These are phyloP conservation scores for Saturnia pavonia DNA, from an alignment of 2,888 invertebrate species.

Conservation along the genomic window DNA sequence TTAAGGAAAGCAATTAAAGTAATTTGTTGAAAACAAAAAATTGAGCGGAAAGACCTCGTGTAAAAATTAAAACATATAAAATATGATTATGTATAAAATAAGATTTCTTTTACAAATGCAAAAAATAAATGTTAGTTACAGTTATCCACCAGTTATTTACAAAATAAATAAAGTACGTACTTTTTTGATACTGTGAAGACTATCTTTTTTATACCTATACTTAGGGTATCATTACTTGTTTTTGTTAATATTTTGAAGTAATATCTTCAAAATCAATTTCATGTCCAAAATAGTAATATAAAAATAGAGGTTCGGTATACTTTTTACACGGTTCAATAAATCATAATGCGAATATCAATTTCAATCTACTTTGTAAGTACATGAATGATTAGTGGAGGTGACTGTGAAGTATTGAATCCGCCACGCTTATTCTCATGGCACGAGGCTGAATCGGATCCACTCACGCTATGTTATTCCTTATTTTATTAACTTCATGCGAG, in stretches of 20 bases:
- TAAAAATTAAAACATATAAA: background rate
- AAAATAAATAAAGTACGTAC: constrained; percentile 23
- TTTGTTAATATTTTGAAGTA: constrained; percentile 1
- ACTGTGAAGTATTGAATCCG: constrained; percentile 75
- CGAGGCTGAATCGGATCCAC: constrained; percentile 58
- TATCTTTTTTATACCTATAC: constrained; percentile 20
- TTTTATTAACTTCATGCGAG: constrained; percentile 29
- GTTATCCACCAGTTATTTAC: constrained; percentile 35
- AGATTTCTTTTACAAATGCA: constrained; percentile 24
- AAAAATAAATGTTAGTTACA: constrained; percentile 32
- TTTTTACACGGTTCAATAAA: constrained; percentile 11
- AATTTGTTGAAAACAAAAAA: background rate
- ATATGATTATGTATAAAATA: background rate
- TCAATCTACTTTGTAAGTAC: constrained; percentile 64
- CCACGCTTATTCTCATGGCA: constrained; percentile 62
- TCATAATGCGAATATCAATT: constrained; percentile 37
- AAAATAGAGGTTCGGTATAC: background rate
- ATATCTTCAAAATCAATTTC: background rate
- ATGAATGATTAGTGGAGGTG: constrained; percentile 69
- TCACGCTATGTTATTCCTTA: constrained; percentile 46
- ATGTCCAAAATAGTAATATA: background rate
- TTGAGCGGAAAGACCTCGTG: constrained; percentile 6
- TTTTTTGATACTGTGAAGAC: constrained; percentile 15
- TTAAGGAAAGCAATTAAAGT: background rate
- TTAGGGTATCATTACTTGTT: background rate